Conservation (phyloP, 2,888 invertebrate genomes). For the Acronicta aceris region DNA sequence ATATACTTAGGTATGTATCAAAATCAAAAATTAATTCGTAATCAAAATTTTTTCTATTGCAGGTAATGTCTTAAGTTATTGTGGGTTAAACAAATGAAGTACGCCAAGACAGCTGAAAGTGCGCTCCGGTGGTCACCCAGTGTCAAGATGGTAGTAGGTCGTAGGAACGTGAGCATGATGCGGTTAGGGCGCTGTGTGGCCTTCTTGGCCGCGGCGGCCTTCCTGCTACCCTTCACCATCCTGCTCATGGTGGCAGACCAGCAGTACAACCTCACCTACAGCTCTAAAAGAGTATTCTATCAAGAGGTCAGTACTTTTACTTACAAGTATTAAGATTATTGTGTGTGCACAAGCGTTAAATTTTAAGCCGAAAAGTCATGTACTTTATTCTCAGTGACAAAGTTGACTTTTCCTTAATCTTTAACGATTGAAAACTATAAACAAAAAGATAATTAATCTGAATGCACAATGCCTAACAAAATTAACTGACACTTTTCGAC, state of each 20-base stretch:
- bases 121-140: constrained; percentile 22
- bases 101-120: constrained; percentile 37
- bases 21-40: not conserved
- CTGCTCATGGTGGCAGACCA: constrained; percentile 90
- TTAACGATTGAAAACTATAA: not conserved
- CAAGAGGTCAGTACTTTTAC: constrained; percentile 83
- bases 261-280: constrained; percentile 89
- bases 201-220: constrained; percentile 90
- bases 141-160: constrained; percentile 68
- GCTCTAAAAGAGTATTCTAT: constrained; percentile 83
- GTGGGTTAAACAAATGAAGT: constrained; percentile 42
- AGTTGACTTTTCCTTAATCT: not conserved
- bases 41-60: constrained; percentile 7
- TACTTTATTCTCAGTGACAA: not conserved
- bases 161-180: constrained; percentile 84
- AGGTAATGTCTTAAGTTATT: constrained; percentile 21
- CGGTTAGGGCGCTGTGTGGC: constrained; percentile 89
- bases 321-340: constrained; percentile 1
- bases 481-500: constrained; percentile 24
- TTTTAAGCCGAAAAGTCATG: not conserved
- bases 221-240: constrained; percentile 89
- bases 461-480: constrained; percentile 26
- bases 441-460: not conserved
- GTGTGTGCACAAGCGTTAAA: not conserved
- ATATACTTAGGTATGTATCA: too few species aligned